Base-by-base conservation (phyloP, 2,888 invertebrate genomes). In the Lycocerus yunnanus region DNA sequence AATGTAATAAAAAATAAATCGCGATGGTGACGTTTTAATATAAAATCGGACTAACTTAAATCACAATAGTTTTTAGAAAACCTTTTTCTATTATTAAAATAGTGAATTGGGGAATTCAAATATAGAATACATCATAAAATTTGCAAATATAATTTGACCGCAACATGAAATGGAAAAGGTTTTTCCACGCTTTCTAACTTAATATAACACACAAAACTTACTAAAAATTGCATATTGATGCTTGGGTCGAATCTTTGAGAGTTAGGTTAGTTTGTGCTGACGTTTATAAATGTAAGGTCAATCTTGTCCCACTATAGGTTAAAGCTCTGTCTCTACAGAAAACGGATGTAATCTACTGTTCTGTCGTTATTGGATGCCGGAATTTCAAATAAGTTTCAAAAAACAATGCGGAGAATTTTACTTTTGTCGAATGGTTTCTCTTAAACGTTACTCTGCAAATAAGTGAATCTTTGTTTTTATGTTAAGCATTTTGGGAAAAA, bases 301-400 rank as follows among this genome's bases (percentile, higher is more conserved):
- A 68, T 69, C 75, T 69, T 66, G 69, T 69, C 68, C 71, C 71
- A 68, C 69, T 71, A 58, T 69, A 72, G 71, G 75, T 75, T 71
- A 72, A 71, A 71, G 68, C 65, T 61, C 69, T 69, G 75, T 72
- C 75, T 69, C 68, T 72, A 58, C 68, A 75, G 69, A 66, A 71
- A 75, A 72, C 75, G 75, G 71, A 68, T 69, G 75, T 75, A 75
- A 75, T 75, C 71, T 75, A 72, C 59, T 75, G 71, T 65, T 66
- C 69, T 72, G 71, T 72, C 75, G 68, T 75, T 75, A 72, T 69
- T 74, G 71, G 74, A 74, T 58, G 59, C 65, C 58, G 71, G 71
- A 74, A 71, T 74, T 74, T 71, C 71, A 74, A 74, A 71, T 71
- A 65, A 63, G 58, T 21, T 43, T 15, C 66, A 66, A 27, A 73